A percentile compares a stretch with the other conserved stretches of the same genome.
Conservation (phyloP, 2,797 vertebrate genomes). For the Rhinella marina region DNA sequence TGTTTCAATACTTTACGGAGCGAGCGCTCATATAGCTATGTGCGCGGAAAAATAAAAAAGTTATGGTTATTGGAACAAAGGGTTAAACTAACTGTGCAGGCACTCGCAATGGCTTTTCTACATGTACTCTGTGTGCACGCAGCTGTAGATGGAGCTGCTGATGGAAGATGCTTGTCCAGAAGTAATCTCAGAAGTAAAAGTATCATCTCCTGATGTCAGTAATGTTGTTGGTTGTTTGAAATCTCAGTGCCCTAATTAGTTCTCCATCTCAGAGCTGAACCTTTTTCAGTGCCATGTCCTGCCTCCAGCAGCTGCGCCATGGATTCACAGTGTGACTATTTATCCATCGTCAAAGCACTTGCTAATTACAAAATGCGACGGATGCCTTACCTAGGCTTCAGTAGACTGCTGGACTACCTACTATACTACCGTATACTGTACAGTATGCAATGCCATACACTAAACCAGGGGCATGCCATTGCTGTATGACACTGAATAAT, state of each 20-base stretch:
- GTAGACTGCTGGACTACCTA: not conserved
- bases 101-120: not conserved
- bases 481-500: not conserved
- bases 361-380: not conserved
- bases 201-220: conserved; percentile 1
- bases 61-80: too few relatives aligned
- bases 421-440: not conserved
- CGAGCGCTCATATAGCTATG: too few relatives aligned
- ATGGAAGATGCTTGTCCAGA: not conserved
- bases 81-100: too few relatives aligned
- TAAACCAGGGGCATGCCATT: too few relatives aligned
- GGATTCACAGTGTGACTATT: conserved; percentile 8
- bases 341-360: not conserved
- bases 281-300: not conserved
- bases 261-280: not conserved
- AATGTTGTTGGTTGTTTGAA: not conserved
- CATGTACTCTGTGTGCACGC: not conserved
- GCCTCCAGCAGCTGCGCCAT: conserved; percentile 14
- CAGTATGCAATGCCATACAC: not conserved
- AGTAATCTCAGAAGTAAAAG: not conserved
- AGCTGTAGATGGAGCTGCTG: not conserved
- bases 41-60: too few relatives aligned
- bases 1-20: too few relatives aligned
- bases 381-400: not conserved
- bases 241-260: not conserved